A percentile compares a stretch with the other conserved stretches of the same genome.
These are phyloP conservation scores for Eubasilissa regina DNA, from an alignment of 1,140 invertebrate species.

Conservation along the genomic window DNA sequence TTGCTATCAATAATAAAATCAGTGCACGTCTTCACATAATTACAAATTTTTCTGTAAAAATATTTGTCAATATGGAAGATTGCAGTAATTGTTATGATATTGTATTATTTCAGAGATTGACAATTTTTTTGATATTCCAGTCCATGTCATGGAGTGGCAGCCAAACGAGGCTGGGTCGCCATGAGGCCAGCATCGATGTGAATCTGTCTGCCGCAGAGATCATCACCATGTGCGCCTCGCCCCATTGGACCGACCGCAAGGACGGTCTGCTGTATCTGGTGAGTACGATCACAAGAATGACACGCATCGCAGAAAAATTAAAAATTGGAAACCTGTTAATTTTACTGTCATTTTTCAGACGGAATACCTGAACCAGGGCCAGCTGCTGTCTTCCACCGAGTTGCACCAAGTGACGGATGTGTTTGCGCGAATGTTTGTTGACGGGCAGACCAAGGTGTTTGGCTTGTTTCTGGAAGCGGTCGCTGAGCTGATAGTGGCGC, in stretches of 20 bases:
- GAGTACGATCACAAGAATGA: conserved; percentile 34
- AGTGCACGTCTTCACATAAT: too few relatives aligned
- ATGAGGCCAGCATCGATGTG: conserved; percentile 76
- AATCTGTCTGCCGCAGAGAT: conserved; percentile 82
- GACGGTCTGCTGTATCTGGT: conserved; percentile 90
- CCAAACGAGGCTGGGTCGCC: conserved; percentile 78
- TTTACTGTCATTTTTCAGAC: conserved; percentile 14
- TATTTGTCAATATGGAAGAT: too few relatives aligned
- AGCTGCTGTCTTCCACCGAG: conserved; percentile 77
- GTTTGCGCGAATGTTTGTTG: conserved; percentile 97
- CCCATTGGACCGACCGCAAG: conserved; percentile 93
- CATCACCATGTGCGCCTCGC: conserved; percentile 88
- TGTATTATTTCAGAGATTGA: too few relatives aligned
- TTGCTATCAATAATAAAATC: too few relatives aligned
- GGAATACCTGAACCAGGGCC: conserved; percentile 43
- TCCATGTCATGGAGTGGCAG: conserved; percentile 87
- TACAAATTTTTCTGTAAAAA: too few relatives aligned
- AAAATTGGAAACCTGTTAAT: not conserved
- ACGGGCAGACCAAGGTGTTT: conserved; percentile 97
- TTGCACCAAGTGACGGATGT: conserved; percentile 89
- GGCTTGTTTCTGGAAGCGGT: conserved; percentile 93
- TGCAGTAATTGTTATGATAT: too few relatives aligned
- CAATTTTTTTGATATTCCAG: conserved; percentile 67
- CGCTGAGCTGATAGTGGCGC: conserved; percentile 89
- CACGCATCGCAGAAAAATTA: not conserved